Percentiles rank a stretch among this genome's conserved stretches.
Conservation (phyloP, 2,888 invertebrate genomes). For the Eurytoma californica region DNA sequence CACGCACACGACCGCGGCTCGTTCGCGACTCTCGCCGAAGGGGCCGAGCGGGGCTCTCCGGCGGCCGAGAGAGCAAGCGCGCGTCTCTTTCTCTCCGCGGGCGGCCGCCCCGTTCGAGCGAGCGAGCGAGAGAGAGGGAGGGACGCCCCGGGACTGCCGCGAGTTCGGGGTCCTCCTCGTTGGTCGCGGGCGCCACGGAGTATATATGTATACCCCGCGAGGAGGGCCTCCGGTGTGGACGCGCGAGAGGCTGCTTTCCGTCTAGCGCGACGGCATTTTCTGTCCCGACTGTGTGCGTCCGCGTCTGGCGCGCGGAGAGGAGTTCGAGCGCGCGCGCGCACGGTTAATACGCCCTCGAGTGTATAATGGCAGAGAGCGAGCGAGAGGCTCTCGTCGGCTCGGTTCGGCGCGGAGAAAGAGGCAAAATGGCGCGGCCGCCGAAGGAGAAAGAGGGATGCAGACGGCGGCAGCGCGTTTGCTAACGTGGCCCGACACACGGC, state of each 20-base stretch:
- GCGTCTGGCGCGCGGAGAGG: background rate
- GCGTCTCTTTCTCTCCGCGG: background rate
- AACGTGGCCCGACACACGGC: background rate
- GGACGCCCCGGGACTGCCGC: conserved; percentile 4
- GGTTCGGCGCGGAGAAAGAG: background rate
- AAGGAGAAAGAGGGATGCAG: background rate
- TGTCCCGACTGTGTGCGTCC: background rate
- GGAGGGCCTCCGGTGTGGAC: no score
- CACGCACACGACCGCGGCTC: conserved; percentile 3
- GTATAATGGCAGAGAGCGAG: conserved; percentile 11
- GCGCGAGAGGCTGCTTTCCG: background rate
- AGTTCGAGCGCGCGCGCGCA: background rate
- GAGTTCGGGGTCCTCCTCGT: no score
- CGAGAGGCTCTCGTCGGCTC: no score
- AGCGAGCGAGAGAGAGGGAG: background rate
- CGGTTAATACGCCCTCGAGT: background rate
- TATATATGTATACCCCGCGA: no score
- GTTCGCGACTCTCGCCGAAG: conserved; percentile 4
- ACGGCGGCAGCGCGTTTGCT: background rate
- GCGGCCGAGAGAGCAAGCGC: background rate
- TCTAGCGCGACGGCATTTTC: conserved; percentile 40
- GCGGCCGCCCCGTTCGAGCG: background rate
- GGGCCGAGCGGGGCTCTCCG: conserved; percentile 10
- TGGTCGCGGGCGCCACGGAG: no score
- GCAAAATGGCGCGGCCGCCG: background rate